Base-by-base conservation (phyloP, 2,797 vertebrate genomes). In the Alosa sapidissima region DNA sequence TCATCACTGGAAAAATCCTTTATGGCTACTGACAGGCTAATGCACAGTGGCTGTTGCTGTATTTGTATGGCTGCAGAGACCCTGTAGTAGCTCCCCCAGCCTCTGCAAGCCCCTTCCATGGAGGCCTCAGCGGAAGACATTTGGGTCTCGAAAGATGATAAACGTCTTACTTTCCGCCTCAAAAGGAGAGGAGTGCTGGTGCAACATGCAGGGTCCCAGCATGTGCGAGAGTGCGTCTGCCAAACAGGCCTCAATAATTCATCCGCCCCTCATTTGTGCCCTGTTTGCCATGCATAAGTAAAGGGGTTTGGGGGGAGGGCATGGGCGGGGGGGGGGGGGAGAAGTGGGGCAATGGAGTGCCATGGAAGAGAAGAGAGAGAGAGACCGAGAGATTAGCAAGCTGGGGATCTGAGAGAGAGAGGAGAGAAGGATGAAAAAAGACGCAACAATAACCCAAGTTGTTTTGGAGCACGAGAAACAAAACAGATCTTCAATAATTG, bases 221-320 rank as follows among this genome's bases (percentile, higher is more conserved):
- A 88, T 75, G 86, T 84, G 82, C 86, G 82, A 89, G 87, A 87
- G 87, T 86, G 51, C 14, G 83, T 86, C 89, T 90, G 89, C 24
- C 47, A 87, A 87, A 84, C 16, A 60, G 41, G 24, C 58, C 81
- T 87, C 83, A 86, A 49, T 83, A 75, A 87, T 87, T 87, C 54
- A 87, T 82, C 47, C 21, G n/a, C 45, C 49, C 49, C 51, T 84
- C 86, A 84, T 84, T 83, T 84, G 52, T 82, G 86, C 51, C 86
- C 72, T 58, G 65, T 81, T 87, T 87, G 83, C 82, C 86, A 84
- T 81, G 86, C 83, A 83, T 84, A 85, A 85, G 82, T 85, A 81
- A 87, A 54, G 51, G 84, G 60, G 19, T 33, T 60, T 28, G 28
- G 28, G 83, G 55, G 55, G n/a, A n/a, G n/a, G 49, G 78, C 28